phyloP scores from a whole-genome alignment of 2,888 invertebrate species.

The Conistra vaccinii region DNA sequence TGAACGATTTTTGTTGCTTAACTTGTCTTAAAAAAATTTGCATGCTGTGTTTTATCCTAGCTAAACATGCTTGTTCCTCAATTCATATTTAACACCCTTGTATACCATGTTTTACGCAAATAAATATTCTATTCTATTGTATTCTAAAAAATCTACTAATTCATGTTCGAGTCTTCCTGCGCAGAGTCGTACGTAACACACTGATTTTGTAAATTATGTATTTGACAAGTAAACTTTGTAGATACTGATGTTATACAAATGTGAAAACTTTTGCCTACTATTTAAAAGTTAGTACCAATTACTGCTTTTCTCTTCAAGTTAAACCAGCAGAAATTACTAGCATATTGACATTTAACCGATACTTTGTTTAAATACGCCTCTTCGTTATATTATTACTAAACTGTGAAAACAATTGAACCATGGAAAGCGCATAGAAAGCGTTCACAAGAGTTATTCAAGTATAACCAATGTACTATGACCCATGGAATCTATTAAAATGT shows the following conservation, averaged over 20 bases:
- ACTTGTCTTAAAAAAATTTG: no score
- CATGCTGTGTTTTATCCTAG: no score
- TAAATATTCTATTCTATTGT: no score
- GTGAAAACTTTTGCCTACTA: not conserved
- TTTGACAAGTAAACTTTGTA: not conserved
- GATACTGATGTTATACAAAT: not conserved
- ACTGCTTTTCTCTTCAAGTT: constrained; percentile 9
- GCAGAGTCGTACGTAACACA: not conserved
- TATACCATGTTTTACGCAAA: no score
- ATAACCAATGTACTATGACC: constrained; percentile 64
- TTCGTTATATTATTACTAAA: constrained; percentile 63
- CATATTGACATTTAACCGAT: constrained; percentile 34
- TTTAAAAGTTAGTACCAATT: constrained; percentile 5
- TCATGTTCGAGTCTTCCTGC: not conserved
- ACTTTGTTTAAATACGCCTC: constrained; percentile 34
- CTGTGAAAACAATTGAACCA: constrained; percentile 85
- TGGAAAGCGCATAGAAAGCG: constrained; percentile 88
- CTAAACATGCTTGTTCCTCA: no score
- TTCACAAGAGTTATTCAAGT: constrained; percentile 72
- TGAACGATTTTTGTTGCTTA: no score
- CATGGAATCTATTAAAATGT: constrained; percentile 21
- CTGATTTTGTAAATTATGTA: not conserved
- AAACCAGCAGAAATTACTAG: constrained; percentile 13
- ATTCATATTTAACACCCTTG: no score
- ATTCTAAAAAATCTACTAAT: no score